These are phyloP conservation scores for Cheiracanthium punctorium DNA, from an alignment of 2,888 invertebrate species.

Conservation along the genomic window DNA sequence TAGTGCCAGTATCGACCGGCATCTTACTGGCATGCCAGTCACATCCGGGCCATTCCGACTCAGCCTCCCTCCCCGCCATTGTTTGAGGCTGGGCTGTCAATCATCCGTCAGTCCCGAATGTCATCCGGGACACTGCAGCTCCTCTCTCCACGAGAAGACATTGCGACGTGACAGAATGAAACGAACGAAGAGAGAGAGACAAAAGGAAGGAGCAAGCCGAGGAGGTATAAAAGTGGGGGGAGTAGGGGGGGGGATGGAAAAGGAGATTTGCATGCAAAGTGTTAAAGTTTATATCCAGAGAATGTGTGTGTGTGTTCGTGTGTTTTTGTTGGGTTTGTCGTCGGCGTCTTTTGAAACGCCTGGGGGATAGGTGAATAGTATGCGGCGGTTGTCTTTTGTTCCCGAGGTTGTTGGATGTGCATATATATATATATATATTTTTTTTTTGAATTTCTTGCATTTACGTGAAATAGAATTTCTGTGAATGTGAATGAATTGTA, in stretches of 20 bases:
- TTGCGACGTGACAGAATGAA: slow-evolving; percentile 59
- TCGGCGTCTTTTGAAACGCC: slow-evolving; percentile 15
- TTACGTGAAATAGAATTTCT: too few relatives aligned
- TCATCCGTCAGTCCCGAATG: slow-evolving; percentile 67
- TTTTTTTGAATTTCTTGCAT: too few relatives aligned
- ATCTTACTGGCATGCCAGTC: slow-evolving; percentile 59
- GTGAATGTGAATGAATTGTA: too few relatives aligned
- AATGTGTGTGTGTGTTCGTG: slow-evolving; percentile 26
- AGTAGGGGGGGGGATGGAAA: slow-evolving; percentile 11
- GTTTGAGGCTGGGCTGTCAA: slow-evolving; percentile 69
- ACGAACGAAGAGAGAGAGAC: slow-evolving; percentile 34
- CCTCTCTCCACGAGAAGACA: slow-evolving; percentile 38
- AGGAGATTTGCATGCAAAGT: slow-evolving; percentile 65
- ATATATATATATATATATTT: too few relatives aligned
- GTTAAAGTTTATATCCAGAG: slow-evolving; percentile 65
- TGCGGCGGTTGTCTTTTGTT: neutral
- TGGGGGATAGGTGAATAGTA: slow-evolving; percentile 10
- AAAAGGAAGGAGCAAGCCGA: neutral
- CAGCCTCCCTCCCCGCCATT: slow-evolving; percentile 47
- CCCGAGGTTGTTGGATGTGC: neutral
- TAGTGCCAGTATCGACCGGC: slow-evolving; percentile 43
- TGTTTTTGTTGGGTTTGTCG: slow-evolving; percentile 7
- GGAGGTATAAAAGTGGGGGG: slow-evolving; percentile 23
- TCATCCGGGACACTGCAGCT: slow-evolving; percentile 56
- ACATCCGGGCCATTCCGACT: slow-evolving; percentile 58